Percentiles rank a stretch among this genome's conserved stretches.
Evolutionary conservation across 2,113 vertebrate species (phyloP).

Genomic region (Semnornis frantzii): DNA sequence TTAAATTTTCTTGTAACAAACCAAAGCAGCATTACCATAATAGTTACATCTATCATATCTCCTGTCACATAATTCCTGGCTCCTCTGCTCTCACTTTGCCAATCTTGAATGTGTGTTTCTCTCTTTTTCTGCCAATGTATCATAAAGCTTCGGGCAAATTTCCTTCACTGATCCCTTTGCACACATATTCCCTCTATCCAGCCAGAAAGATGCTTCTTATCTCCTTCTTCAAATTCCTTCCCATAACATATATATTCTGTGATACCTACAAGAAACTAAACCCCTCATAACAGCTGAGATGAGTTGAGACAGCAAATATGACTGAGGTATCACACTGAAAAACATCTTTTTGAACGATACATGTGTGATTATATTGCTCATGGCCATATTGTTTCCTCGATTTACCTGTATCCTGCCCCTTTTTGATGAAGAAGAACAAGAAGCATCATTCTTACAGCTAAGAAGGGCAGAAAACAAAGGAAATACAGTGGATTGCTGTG

Average conservation of each 20-base stretch:
- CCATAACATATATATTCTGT: not conserved
- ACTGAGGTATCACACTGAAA: not conserved
- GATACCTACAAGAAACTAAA: not conserved
- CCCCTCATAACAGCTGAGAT: not conserved
- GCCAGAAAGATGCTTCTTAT: conserved; percentile 6
- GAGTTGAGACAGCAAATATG: not conserved
- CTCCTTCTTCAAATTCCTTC: not conserved
- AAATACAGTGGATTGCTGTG: not conserved
- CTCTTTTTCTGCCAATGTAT: not conserved
- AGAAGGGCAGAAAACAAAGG: not conserved
- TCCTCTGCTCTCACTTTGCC: not conserved
- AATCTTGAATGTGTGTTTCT: conserved; percentile 11
- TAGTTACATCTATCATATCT: conserved; percentile 34
- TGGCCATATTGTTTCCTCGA: not conserved
- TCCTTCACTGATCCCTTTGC: not conserved
- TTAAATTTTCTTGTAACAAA: conserved; percentile 46
- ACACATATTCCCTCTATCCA: not conserved
- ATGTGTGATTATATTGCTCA: not conserved
- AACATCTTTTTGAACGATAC: not conserved
- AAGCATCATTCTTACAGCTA: not conserved
- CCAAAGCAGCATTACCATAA: conserved; percentile 50
- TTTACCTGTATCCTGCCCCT: not conserved
- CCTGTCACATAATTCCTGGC: conserved; percentile 18
- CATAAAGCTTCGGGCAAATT: not conserved
- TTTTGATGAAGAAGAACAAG: not conserved